Evolutionary conservation across 2,888 invertebrate genomes (phyloP).

Genomic region (Chesias legatella): DNA sequence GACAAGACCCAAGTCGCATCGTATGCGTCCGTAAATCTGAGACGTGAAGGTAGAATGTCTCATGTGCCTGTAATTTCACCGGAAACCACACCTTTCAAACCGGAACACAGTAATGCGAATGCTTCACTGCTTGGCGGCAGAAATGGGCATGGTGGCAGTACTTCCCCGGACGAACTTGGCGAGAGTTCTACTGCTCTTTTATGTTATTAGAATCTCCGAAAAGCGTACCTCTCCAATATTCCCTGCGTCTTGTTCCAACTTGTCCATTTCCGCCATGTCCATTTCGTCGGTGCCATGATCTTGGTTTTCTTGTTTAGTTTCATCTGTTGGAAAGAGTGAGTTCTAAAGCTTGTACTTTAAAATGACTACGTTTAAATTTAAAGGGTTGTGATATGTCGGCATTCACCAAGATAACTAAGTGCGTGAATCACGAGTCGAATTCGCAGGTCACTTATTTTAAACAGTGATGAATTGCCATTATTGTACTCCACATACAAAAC

Average conservation of each 20-base stretch:
- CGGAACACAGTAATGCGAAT: no score
- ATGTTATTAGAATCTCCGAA: not conserved
- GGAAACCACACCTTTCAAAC: no score
- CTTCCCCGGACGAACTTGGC: no score
- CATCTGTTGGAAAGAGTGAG: slow-evolving; percentile 35
- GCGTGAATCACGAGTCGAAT: slow-evolving; percentile 25
- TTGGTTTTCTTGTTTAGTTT: slow-evolving; percentile 55
- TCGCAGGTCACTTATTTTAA: slow-evolving; percentile 25
- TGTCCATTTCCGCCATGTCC: slow-evolving; percentile 78
- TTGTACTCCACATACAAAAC: slow-evolving; percentile 71
- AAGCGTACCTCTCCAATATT: slow-evolving; percentile 71
- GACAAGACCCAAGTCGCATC: no score
- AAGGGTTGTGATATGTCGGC: no score
- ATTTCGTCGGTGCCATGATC: slow-evolving; percentile 70
- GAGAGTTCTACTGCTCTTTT: no score
- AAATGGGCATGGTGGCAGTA: no score
- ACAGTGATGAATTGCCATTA: slow-evolving; percentile 27
- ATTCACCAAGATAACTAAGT: slow-evolving; percentile 6
- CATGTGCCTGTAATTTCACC: no score
- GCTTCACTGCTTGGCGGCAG: no score
- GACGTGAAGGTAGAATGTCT: no score
- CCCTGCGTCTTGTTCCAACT: slow-evolving; percentile 70
- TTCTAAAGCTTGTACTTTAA: not conserved
- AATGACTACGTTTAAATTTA: not conserved
- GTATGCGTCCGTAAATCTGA: no score